Conservation (phyloP, 2,888 invertebrate species). For the Melitaea athalia region DNA sequence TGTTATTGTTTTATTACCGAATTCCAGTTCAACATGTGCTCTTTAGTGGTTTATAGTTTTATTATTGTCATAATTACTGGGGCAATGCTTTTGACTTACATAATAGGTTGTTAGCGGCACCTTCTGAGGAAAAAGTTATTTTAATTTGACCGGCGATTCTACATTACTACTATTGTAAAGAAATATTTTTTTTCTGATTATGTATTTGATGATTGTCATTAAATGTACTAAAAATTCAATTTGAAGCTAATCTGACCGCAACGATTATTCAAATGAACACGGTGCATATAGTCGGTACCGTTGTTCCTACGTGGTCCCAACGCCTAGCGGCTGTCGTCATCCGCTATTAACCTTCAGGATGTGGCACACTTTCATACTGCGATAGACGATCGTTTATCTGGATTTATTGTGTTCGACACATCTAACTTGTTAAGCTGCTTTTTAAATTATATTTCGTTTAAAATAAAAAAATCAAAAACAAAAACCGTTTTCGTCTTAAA, state of each 20-base stretch:
- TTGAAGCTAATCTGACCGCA: constrained; percentile 46
- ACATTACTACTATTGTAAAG: neutral
- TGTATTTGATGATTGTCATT: neutral
- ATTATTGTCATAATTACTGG: constrained; percentile 26
- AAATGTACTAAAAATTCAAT: constrained; percentile 17
- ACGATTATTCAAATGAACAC: constrained; percentile 72
- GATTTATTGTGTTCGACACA: constrained; percentile 17
- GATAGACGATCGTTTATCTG: constrained; percentile 31
- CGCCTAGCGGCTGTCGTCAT: constrained; percentile 63
- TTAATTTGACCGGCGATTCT: neutral
- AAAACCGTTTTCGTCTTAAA: neutral
- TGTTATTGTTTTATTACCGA: constrained; percentile 23
- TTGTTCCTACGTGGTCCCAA: constrained; percentile 73
- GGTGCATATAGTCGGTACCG: constrained; percentile 63
- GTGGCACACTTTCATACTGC: constrained; percentile 62
- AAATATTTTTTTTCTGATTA: too few species aligned
- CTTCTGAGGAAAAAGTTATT: neutral
- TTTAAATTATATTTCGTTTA: neutral
- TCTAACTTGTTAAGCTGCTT: neutral
- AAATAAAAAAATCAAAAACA: neutral
- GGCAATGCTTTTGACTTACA: constrained; percentile 18
- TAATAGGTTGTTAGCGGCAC: constrained; percentile 13
- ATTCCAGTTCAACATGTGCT: constrained; percentile 18
- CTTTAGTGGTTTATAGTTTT: constrained; percentile 19
- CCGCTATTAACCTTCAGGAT: constrained; percentile 68